Evolutionary conservation across 2,113 vertebrate species (phyloP).

Genomic region (Cranoglanis bouderius): DNA sequence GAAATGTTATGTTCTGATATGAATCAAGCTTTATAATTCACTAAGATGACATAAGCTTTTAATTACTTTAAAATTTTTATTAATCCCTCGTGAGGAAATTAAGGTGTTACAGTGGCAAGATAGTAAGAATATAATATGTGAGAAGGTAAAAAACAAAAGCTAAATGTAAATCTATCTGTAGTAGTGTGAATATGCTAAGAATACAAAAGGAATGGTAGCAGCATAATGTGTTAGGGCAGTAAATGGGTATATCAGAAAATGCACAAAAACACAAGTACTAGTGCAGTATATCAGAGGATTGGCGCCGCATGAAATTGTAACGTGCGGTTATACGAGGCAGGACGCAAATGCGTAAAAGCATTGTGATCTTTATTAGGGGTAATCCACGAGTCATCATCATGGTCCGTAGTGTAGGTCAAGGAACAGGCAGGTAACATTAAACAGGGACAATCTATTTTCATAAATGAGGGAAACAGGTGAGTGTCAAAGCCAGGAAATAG

Average conservation of each 20-base stretch:
- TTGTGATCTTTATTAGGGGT: not conserved
- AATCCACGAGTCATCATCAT: not conserved
- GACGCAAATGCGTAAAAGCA: not conserved
- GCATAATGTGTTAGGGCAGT: not conserved
- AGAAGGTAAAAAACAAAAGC: too few species aligned
- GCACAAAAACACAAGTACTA: not conserved
- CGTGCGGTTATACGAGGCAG: not conserved
- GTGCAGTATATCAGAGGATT: not conserved
- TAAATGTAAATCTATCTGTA: too few species aligned
- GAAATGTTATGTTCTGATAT: too few species aligned
- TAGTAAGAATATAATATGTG: too few species aligned
- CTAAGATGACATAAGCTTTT: too few species aligned
- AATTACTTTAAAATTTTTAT: too few species aligned
- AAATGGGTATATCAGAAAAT: not conserved
- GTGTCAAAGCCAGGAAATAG: not conserved
- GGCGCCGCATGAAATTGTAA: not conserved
- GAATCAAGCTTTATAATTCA: too few species aligned
- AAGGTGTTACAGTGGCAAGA: too few species aligned
- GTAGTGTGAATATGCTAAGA: too few species aligned
- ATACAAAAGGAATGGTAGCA: not conserved
- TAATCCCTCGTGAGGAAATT: too few species aligned
- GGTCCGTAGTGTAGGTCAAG: not conserved
- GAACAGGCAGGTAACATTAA: not conserved
- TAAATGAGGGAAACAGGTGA: not conserved
- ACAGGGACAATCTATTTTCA: not conserved